phyloP scores from a whole-genome alignment of 2,113 vertebrate genomes.

The Crocuta crocuta region DNA sequence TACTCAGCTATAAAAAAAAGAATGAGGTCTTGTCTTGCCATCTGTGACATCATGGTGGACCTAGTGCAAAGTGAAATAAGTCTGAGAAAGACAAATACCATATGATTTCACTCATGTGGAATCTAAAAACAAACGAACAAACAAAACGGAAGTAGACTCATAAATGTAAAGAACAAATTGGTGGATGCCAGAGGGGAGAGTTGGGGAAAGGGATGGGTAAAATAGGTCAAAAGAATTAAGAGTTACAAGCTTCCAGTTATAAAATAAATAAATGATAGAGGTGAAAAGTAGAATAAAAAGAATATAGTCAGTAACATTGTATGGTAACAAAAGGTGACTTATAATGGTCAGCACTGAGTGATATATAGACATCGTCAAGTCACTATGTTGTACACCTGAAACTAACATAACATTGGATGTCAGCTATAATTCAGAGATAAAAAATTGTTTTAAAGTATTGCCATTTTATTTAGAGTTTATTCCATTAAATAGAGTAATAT shows the following conservation, averaged over 20 bases:
- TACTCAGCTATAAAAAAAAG: background rate
- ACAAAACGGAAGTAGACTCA: background rate
- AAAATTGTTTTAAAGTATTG: constrained; percentile 32
- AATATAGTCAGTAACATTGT: background rate
- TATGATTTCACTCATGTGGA: background rate
- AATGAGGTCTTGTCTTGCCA: background rate
- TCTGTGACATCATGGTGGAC: background rate
- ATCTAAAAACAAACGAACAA: background rate
- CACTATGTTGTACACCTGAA: background rate
- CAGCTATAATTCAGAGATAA: background rate
- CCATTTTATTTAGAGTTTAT: constrained; percentile 73
- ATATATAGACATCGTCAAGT: background rate
- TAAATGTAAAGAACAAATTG: background rate
- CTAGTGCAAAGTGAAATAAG: background rate
- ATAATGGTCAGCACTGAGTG: background rate
- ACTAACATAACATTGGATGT: background rate
- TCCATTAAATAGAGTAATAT: constrained; percentile 61
- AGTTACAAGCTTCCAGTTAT: background rate
- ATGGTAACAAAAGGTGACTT: background rate
- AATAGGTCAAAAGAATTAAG: background rate
- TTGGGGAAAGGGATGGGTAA: background rate
- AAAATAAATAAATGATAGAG: background rate
- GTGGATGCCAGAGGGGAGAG: background rate
- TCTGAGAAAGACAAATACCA: background rate
- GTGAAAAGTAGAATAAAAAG: background rate